Evolutionary conservation across 2,888 invertebrate species (phyloP), one percentile per base, ranked within the genome.

Genomic region (Girardia tigrina): DNA sequence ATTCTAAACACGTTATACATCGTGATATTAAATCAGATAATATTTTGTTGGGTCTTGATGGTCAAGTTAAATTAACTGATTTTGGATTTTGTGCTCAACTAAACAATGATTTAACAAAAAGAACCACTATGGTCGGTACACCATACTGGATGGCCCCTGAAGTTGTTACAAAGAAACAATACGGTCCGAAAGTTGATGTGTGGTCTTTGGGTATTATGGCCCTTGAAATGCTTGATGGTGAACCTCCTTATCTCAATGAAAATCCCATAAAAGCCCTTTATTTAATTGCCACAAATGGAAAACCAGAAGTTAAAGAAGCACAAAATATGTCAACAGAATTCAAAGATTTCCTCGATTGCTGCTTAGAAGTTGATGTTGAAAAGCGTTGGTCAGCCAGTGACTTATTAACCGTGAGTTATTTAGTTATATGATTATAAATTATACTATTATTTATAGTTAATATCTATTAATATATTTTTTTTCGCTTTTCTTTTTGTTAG

Each of bases 131-230:
- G 91, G 94, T 94, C 0, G 94, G 94, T 0, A 94, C 94, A 0
- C 94, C 94, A 0, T 94, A 92, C 81, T 94, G 94, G 95, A 95
- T 95, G 94, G 93, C 94, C 0, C 94, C 94, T 0, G 93, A 92
- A 84, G 82, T 84, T 77, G 81, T 83, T 42, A 77, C 76, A 0
- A 83, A 93, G 78, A 92, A 94, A 81, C 90, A 92, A 80, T 94
- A 94, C 80, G 94, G 93, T 12, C 92, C 91, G 81, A 92, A 92
- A 80, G 86, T 85, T n/a, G 85, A 29, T 71, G 71, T 81, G 28
- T 80, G 79, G 78, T 77, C 74, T 0, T 86, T 94, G 74, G 92
- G 92, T 8, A 94, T 94, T 77, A 92, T 94, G 93, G 91, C 91
- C 0, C 91, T 94, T 76, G 91, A 92, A 85, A 91, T 91, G 91